phyloP scores from a whole-genome alignment of 2,113 vertebrate genomes.

The Mesoclemmys tuberculata region DNA sequence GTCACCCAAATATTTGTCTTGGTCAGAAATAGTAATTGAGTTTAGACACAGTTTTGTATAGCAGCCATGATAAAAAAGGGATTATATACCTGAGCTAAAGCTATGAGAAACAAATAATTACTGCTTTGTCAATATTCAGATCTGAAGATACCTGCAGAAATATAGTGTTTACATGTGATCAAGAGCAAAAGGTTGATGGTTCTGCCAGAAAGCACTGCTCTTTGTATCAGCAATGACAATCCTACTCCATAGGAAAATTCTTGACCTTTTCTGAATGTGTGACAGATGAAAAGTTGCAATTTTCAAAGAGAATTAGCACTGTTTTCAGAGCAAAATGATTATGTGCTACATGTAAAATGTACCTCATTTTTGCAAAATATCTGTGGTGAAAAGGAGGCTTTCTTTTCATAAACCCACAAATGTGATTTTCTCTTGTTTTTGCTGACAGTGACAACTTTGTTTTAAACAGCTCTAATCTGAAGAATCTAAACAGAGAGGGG shows the following conservation, averaged over 20 bases:
- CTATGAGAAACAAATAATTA: neutral
- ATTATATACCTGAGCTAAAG: neutral
- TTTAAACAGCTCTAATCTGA: neutral
- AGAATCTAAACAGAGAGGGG: neutral
- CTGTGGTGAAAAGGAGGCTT: neutral
- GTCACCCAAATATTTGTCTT: neutral
- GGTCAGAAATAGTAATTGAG: neutral
- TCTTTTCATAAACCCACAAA: neutral
- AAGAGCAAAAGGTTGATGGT: neutral
- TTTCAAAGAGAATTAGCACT: neutral
- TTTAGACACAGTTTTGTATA: neutral
- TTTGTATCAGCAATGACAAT: neutral
- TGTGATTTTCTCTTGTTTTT: neutral
- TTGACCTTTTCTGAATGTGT: neutral
- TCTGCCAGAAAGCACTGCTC: fast-evolving
- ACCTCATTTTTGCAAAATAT: neutral
- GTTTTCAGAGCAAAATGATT: neutral
- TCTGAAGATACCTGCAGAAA: neutral
- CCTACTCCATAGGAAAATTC: neutral
- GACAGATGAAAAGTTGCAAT: neutral
- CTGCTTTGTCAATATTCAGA: neutral
- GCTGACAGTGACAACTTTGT: neutral
- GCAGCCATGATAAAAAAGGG: neutral
- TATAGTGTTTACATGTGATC: neutral
- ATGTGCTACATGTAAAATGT: neutral